Evolutionary conservation across 2,113 vertebrate genomes (phyloP).

Genomic region (Falco punctatus): DNA sequence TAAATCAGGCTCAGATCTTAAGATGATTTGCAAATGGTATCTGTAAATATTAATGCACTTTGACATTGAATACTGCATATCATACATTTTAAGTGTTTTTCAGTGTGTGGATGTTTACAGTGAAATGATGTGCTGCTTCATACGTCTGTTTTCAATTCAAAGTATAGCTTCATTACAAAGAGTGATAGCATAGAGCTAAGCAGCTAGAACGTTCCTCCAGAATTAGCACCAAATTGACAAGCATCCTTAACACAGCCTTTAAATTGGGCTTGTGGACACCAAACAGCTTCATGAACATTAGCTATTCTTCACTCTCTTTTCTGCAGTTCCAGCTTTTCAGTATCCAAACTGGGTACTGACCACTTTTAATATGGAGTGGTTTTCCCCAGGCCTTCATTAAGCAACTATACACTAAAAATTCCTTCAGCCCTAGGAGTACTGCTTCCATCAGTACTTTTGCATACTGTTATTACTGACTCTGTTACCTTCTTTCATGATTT

Average conservation of each 20-base stretch:
- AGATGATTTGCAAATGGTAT: conserved; percentile 15
- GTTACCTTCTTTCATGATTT: background rate
- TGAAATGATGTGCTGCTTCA: background rate
- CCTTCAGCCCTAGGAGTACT: background rate
- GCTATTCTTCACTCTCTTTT: background rate
- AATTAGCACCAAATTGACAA: background rate
- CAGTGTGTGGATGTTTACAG: background rate
- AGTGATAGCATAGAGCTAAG: background rate
- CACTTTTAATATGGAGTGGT: background rate
- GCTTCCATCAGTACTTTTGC: background rate
- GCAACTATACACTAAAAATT: background rate
- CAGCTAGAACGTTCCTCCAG: background rate
- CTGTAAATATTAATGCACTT: conserved; percentile 60
- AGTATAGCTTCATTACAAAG: background rate
- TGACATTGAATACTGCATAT: conserved; percentile 6
- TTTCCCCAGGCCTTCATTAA: background rate
- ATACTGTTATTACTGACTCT: background rate
- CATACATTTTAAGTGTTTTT: conserved; percentile 38
- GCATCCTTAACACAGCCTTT: background rate
- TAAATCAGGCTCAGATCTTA: background rate
- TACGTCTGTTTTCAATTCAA: background rate
- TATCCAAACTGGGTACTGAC: background rate
- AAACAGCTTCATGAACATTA: background rate
- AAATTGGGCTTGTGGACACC: background rate
- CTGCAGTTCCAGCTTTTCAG: background rate